Evolutionary conservation across 2,797 vertebrate genomes (phyloP).

Genomic region (Denticeps clupeoides): DNA sequence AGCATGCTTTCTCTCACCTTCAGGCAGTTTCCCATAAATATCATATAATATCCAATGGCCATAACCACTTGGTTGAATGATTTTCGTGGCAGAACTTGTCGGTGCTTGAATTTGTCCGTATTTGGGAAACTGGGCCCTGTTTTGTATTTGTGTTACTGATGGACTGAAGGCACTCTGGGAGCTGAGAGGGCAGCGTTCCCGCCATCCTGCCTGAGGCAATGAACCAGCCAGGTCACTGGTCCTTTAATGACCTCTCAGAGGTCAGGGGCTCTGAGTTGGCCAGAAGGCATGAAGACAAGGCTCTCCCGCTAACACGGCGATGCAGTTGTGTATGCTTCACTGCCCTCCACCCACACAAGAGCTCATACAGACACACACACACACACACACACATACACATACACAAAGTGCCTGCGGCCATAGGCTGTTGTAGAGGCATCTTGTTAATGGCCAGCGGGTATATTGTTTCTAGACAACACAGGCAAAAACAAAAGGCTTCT

Average conservation of each 20-base stretch:
- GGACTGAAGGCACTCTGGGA: too few species aligned
- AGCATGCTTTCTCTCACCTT: too few species aligned
- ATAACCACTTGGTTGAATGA: too few species aligned
- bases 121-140: too few species aligned
- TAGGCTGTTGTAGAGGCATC: background rate
- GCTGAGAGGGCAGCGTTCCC: too few species aligned
- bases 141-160: too few species aligned
- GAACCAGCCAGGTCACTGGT: background rate
- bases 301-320: background rate
- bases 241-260: background rate
- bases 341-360: background rate
- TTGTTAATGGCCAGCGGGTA: constrained; percentile 8
- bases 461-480: constrained; percentile 5
- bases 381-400: background rate
- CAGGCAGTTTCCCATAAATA: too few species aligned
- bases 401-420: constrained; percentile 1
- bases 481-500: constrained; percentile 3
- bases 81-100: too few species aligned
- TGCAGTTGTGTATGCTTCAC: background rate
- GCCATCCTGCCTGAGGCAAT: too few species aligned
- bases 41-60: too few species aligned
- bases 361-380: background rate
- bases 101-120: too few species aligned
- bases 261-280: background rate
- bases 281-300: background rate